Conservation (phyloP, 1,140 invertebrate genomes). For the Copidosoma floridanum region DNA sequence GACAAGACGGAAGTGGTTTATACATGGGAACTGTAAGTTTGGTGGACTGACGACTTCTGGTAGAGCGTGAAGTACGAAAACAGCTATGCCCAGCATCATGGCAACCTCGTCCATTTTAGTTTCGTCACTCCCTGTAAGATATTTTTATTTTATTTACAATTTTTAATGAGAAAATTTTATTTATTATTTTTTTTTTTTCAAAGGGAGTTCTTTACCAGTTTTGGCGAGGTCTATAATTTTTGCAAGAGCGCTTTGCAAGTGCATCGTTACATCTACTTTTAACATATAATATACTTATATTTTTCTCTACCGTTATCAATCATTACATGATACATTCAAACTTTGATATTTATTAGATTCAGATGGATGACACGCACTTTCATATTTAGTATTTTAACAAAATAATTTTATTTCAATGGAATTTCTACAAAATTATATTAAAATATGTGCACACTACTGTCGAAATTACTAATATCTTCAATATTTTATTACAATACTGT, state of each 20-base stretch:
- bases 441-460: too few relatives aligned
- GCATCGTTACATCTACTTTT: too few relatives aligned
- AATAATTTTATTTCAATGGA: too few relatives aligned
- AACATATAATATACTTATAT: too few relatives aligned
- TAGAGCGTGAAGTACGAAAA: slow-evolving; percentile 81
- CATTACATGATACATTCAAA: too few relatives aligned
- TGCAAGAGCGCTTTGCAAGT: slow-evolving; percentile 82
- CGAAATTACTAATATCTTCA: too few relatives aligned
- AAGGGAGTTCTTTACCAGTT: slow-evolving; percentile 60
- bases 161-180: slow-evolving; percentile 1
- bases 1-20: slow-evolving; percentile 88
- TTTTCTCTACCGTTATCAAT: too few relatives aligned
- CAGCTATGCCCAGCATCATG: slow-evolving; percentile 82
- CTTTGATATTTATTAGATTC: too few relatives aligned
- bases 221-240: slow-evolving; percentile 88
- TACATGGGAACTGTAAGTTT: slow-evolving; percentile 86
- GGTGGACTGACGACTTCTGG: slow-evolving; percentile 72
- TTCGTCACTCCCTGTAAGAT: slow-evolving; percentile 65
- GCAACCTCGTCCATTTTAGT: slow-evolving; percentile 80
- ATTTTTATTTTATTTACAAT: background rate
- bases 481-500: too few relatives aligned
- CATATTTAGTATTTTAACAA: too few relatives aligned
- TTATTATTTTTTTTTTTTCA: background rate
- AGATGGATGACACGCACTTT: too few relatives aligned
- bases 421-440: too few relatives aligned